Evolutionary conservation across 2,797 vertebrate genomes (phyloP).

Genomic region (Rallus crepitans): DNA sequence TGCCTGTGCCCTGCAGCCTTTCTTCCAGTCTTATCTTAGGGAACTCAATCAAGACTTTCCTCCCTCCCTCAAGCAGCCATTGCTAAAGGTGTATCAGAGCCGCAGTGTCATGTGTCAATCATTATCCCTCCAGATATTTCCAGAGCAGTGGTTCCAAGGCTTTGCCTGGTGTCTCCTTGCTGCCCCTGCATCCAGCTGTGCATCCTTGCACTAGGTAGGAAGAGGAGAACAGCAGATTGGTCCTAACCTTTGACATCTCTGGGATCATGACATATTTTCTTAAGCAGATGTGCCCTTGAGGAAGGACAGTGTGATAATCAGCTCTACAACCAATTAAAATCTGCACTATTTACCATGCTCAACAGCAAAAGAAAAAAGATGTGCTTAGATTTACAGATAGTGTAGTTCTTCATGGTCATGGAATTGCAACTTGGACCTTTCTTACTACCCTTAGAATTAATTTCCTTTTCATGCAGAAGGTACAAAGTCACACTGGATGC

Average conservation of each 20-base stretch:
- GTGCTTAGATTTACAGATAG: background rate
- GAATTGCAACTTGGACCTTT: background rate
- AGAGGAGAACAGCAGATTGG: background rate
- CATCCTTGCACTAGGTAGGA: background rate
- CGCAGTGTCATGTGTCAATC: rapidly evolving
- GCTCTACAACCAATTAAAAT: background rate
- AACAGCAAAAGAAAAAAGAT: background rate
- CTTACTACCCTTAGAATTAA: background rate
- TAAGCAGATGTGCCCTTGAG: background rate
- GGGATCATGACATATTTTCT: background rate
- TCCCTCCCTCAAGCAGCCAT: background rate
- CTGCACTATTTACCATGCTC: background rate
- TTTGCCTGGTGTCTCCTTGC: background rate
- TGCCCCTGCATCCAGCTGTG: background rate
- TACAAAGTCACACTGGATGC: background rate
- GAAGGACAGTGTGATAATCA: background rate
- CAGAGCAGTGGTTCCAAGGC: background rate
- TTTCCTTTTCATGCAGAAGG: background rate
- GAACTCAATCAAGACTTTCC: background rate
- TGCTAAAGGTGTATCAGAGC: background rate
- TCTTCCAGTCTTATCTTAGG: background rate
- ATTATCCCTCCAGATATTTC: background rate
- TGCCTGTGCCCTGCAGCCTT: background rate
- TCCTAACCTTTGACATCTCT: background rate
- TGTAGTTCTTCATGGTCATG: background rate